These are phyloP conservation scores for Channa striata DNA, from an alignment of 2,797 vertebrate genomes.

Conservation along the genomic window DNA sequence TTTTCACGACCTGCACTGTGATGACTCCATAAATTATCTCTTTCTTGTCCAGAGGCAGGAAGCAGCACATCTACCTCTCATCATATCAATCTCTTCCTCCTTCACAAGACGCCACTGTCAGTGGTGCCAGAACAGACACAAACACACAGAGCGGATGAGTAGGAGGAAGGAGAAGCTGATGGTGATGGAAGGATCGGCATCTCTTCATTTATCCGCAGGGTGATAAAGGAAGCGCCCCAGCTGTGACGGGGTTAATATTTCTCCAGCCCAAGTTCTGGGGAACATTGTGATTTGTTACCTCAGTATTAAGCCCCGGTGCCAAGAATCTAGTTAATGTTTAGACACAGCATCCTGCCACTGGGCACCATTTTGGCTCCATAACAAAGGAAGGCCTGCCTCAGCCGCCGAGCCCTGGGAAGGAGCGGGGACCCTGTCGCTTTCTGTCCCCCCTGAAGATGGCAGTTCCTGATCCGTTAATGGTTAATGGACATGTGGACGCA, in stretches of 20 bases:
- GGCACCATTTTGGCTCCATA: constrained; percentile 65
- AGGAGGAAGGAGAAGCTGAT: constrained; percentile 76
- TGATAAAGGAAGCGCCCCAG: constrained; percentile 73
- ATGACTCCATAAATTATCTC: constrained; percentile 73
- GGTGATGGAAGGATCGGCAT: constrained; percentile 72
- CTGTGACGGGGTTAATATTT: constrained; percentile 80
- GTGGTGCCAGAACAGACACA: constrained; percentile 74
- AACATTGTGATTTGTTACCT: constrained; percentile 61
- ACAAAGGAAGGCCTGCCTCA: constrained; percentile 76
- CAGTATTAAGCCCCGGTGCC: constrained; percentile 38
- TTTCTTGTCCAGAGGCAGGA: constrained; percentile 68
- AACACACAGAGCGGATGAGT: constrained; percentile 75
- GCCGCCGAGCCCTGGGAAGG: constrained; percentile 53
- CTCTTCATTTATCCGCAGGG: constrained; percentile 72
- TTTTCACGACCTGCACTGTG: constrained; percentile 59
- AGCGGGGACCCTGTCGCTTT: constrained; percentile 57
- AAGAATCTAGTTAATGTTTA: constrained; percentile 81
- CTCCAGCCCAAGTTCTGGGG: constrained; percentile 46
- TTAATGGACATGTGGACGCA: constrained; percentile 72
- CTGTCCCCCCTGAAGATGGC: constrained; percentile 64
- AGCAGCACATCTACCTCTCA: constrained; percentile 72
- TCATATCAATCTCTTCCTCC: constrained; percentile 78
- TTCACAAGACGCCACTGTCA: constrained; percentile 72
- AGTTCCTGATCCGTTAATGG: constrained; percentile 76
- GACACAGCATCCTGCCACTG: constrained; percentile 76